Evolutionary conservation across 2,113 vertebrate genomes (phyloP).

Genomic region (Siniperca chuatsi): DNA sequence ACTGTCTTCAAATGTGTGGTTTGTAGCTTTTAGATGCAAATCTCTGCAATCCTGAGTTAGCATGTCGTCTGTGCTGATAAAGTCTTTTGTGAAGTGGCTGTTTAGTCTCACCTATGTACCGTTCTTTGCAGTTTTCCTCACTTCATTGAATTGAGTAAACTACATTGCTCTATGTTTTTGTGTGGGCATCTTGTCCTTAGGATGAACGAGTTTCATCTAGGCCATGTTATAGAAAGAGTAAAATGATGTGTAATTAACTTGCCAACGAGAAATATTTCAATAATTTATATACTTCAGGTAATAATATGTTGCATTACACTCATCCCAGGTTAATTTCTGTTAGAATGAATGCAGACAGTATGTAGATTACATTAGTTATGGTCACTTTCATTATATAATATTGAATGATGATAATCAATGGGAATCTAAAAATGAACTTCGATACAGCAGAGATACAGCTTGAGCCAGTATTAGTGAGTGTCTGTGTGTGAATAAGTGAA

Average conservation of each 20-base stretch:
- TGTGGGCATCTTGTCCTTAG: too few relatives aligned
- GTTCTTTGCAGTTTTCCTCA: too few relatives aligned
- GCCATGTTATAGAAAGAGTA: background rate
- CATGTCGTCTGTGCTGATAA: too few relatives aligned
- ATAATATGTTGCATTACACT: background rate
- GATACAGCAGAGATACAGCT: background rate
- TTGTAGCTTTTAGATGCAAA: too few relatives aligned
- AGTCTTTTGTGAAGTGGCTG: too few relatives aligned
- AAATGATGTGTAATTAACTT: background rate
- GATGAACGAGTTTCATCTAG: background rate
- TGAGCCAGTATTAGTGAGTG: conserved; percentile 9
- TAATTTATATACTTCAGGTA: background rate
- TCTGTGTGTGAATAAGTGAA: conserved; percentile 56
- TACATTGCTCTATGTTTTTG: too few relatives aligned
- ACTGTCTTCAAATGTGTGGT: too few relatives aligned
- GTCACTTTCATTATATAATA: background rate
- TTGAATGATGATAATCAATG: background rate
- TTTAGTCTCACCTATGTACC: too few relatives aligned
- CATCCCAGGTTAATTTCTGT: background rate
- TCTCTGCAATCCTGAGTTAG: too few relatives aligned
- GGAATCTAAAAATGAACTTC: background rate
- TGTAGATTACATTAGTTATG: background rate
- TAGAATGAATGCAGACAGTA: background rate
- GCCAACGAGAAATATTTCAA: background rate
- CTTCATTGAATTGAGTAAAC: too few relatives aligned